Base-by-base conservation (phyloP, 2,113 vertebrate genomes). In the Urocolius indicus region DNA sequence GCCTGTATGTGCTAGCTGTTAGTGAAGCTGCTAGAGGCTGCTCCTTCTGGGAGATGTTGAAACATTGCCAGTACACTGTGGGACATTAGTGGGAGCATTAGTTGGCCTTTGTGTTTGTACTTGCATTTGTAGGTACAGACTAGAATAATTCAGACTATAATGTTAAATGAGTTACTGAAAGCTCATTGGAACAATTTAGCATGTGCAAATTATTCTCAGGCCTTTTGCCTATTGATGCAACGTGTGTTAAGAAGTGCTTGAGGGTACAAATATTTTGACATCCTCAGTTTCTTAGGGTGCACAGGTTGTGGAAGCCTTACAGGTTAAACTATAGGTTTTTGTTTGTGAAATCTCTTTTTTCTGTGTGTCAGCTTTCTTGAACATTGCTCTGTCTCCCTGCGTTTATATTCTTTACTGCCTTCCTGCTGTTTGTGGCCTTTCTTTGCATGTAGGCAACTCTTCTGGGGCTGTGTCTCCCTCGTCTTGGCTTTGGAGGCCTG, bases 81-180 rank as follows among this genome's bases (percentile, higher is more conserved):
- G 73, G 86, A 88, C 55, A 5, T 51, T 45, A 14, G 29, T 29
- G 65, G 85, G 48, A 95, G 19, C 63, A 10, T 62, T 83, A 19
- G n/a, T 24, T 87, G 55, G 38, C 75, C 29, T 85, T 87, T 90
- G 67, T 93, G 32, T 84, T 91, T 52, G 13, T 86, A 18, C 59
- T 91, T 72, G 58, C 16, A 9, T 85, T 87, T 87, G 51, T 79
- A 71, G 67, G 72, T 38, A 61, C 51, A 41, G 55, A 34, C 68
- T 84, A 36, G 86, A 94, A 81, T 96, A 83, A 75, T 76, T 93
- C 41, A 34, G 62, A 34, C 38, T 41, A 20, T 41, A 46, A 52
- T 48, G 36, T 46, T 88, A 51, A 83, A 41, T 67, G 72, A 87
- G 69, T 91, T 96, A 76, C 62, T 94, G 94, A 96, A 84, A 89